Percentiles rank a stretch among this genome's conserved stretches.
phyloP scores from a whole-genome alignment of 2,797 vertebrate species.

The Simalia tracyae region DNA sequence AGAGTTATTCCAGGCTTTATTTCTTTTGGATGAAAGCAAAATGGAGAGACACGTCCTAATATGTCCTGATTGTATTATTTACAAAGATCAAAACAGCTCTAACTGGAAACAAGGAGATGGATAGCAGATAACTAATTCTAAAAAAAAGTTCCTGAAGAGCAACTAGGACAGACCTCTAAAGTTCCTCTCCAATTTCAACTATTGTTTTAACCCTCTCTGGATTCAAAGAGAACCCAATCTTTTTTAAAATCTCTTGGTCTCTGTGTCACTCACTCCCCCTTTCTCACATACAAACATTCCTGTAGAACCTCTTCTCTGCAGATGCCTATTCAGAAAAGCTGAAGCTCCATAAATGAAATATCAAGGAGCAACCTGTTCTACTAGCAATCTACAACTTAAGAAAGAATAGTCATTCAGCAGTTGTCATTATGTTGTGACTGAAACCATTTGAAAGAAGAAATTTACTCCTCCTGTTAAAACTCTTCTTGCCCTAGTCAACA shows the following conservation, averaged over 20 bases:
- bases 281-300: background rate
- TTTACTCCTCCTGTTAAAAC: background rate
- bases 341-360: background rate
- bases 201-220: background rate
- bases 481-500: background rate
- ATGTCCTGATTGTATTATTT: background rate
- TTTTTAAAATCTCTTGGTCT: too few species aligned
- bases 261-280: background rate
- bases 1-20: too few species aligned
- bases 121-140: background rate
- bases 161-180: background rate
- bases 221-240: background rate
- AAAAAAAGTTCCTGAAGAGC: too few species aligned
- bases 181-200: background rate
- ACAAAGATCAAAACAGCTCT: background rate
- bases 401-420: background rate
- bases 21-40: too few species aligned
- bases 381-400: background rate
- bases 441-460: background rate
- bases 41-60: background rate
- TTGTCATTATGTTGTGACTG: background rate
- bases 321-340: background rate
- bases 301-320: background rate
- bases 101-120: background rate
- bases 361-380: background rate